Base-by-base conservation (phyloP, 2,888 invertebrate species). In the Trachelus iudaicus region DNA sequence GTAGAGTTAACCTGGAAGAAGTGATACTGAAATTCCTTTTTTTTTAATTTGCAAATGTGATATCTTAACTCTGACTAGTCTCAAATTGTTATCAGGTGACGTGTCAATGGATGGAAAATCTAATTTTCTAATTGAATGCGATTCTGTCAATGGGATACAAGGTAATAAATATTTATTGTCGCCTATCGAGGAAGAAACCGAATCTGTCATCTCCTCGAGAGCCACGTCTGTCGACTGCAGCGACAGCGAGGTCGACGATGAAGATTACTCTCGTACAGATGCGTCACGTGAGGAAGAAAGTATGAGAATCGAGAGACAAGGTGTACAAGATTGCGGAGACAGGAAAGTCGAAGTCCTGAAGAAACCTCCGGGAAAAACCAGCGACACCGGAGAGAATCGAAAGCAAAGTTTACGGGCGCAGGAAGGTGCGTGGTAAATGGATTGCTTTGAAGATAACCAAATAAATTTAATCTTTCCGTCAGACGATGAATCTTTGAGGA, bases 171-270 rank as follows among this genome's bases (percentile, higher is more conserved):
- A 77, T 13, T 77, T 69, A n/a, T 77, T 85, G 69, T 83, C 85
- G 11, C 82, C 84, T 1, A 85, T 85, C 35, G 84, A 85, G 75
- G 84, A 85, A 76, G 85, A 85, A 82, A 79, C 81, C 11, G 85
- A 84, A 35, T 79, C 82, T 11, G 77, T 68, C 30, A 73, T 77
- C 76, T 79, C 80, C 34, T 85, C 81, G 40, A 79, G 78, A 33
- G 81, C 79, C 69, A 77, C 80, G 75, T 76, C 34, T 12, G 73
- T 75, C 73, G 81, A 81, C 76, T 78, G 78, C 34, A 76, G 69
- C 11, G 75, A 77, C 56, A 79, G 77, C 73, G 77, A 37, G 12
- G 33, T n/a, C 73, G 56, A 40, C n/a, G 13, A 71, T 71, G 31
- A 33, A 4, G 12, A 71, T 71, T 56, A 23, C 9, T 23, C 9